These are phyloP conservation scores for Trypoxylus dichotomus DNA, from an alignment of 1,140 invertebrate species.

Conservation along the genomic window DNA sequence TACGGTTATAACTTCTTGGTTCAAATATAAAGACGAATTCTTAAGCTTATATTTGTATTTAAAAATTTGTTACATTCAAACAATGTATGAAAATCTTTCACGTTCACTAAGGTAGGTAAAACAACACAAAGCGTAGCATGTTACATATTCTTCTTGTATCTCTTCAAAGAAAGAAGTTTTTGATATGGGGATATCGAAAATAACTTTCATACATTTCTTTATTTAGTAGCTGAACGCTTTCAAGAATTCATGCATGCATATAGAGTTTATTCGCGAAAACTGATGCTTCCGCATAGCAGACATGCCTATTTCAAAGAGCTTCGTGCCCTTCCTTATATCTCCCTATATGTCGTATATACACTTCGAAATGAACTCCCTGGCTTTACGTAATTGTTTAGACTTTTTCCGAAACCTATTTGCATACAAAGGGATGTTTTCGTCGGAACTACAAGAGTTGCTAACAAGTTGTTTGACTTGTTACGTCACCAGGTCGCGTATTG, in stretches of 20 bases:
- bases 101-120: too few species aligned
- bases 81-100: too few species aligned
- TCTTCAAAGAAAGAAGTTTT: too few species aligned
- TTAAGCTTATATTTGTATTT: too few species aligned
- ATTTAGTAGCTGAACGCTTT: neutral
- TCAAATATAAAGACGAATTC: too few species aligned
- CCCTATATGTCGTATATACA: neutral
- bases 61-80: too few species aligned
- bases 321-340: neutral
- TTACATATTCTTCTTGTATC: too few species aligned
- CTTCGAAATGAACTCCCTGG: neutral
- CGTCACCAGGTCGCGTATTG: neutral
- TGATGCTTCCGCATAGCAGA: neutral
- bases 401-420: constrained; percentile 20
- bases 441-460: neutral
- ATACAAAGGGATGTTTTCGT: constrained; percentile 14
- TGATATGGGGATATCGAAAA: too few species aligned
- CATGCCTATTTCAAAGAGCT: neutral
- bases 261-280: neutral
- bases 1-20: too few species aligned
- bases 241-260: neutral
- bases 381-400: constrained; percentile 3
- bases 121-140: too few species aligned
- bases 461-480: constrained; percentile 25
- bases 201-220: neutral